Evolutionary conservation across 2,797 vertebrate genomes (phyloP).

Genomic region (Danio kyathit): DNA sequence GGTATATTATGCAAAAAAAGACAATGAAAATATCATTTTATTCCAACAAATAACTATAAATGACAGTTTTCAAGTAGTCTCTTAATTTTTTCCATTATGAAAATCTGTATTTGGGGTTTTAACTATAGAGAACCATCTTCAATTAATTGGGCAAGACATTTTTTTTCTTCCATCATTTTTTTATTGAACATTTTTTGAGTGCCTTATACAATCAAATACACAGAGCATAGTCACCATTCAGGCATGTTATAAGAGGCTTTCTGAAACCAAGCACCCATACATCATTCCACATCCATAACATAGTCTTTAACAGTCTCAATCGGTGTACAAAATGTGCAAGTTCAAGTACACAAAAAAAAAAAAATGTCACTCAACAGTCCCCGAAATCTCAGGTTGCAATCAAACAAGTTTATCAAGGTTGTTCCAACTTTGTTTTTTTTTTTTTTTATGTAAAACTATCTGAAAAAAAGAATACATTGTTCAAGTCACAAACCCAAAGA

Average conservation of each 20-base stretch:
- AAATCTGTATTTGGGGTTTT: not conserved
- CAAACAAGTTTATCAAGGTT: conserved; percentile 14
- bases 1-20: too few species aligned
- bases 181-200: not conserved
- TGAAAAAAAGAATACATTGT: not conserved
- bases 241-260: not conserved
- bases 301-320: not conserved
- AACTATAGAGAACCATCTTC: not conserved
- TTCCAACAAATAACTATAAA: too few species aligned
- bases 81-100: not conserved
- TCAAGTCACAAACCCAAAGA: not conserved
- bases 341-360: conserved; percentile 19
- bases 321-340: not conserved
- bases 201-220: not conserved
- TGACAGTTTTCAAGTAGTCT: too few species aligned
- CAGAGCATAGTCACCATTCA: not conserved
- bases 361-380: not conserved
- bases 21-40: too few species aligned
- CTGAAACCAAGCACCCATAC: not conserved
- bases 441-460: not conserved
- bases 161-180: not conserved
- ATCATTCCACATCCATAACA: not conserved
- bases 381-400: not conserved
- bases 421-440: not conserved
- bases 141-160: not conserved